Base-by-base conservation (phyloP, 2,797 vertebrate species). In the Acanthornis magna region DNA sequence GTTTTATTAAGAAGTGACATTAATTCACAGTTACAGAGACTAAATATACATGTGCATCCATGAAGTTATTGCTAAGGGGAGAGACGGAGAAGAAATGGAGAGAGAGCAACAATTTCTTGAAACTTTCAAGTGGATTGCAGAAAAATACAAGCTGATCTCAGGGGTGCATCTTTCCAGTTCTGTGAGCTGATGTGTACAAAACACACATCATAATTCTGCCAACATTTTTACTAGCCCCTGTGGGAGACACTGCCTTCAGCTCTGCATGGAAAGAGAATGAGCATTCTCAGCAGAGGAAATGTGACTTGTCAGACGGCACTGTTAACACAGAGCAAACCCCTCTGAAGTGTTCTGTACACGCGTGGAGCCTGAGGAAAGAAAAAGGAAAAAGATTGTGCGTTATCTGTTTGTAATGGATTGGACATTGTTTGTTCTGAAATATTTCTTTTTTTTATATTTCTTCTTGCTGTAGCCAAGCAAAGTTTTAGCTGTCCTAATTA, bases 171-270 rank as follows among this genome's bases (percentile, higher is more conserved):
- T 71, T 75, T 94, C 55, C 36, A 76, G 30, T 57, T 83, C 76
- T 86, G 43, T 71, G 76, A 90, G 73, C 27, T 85, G 79, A 51
- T 88, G 17, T 66, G n/a, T 94, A 89, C 72, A 91, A 83, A 94
- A 77, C 3, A 9, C 27, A 76, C 36, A 70, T 88, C 87, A 71
- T 91, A 73, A 92, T 68, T 91, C 84, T 86, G 61, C 29, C 60
- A 76, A 55, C 18, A 83, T 83, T 92, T 92, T 90, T 75, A 79
- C 72, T 68, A 75, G 22, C 11, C 12, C 45, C 36, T 60, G 10
- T 78, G 74, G 66, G 54, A 94, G 27, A 53, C 7, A 4, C 5
- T 38, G n/a, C 34, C 23, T 82, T 91, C 60, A 73, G 42, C 26
- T 50, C 51, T 62, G 27, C 8, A 14, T 36, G 16, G 55, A 65